A percentile compares a stretch with the other conserved stretches of the same genome.
phyloP scores from a whole-genome alignment of 2,113 vertebrate genomes.

The Vanacampus margaritifer region DNA sequence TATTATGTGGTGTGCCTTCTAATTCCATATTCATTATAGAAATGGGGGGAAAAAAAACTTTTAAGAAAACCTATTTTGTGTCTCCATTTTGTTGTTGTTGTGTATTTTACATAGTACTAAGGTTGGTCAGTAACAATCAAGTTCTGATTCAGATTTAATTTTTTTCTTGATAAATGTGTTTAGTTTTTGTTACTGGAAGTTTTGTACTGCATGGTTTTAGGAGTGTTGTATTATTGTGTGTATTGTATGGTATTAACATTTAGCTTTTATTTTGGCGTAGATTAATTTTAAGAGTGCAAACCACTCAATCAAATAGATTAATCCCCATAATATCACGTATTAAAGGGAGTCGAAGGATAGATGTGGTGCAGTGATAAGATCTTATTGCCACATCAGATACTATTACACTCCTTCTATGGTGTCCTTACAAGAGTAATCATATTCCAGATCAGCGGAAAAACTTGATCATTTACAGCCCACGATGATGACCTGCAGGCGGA shows the following conservation, averaged over 20 bases:
- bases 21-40: conserved; percentile 15
- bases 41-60: conserved; percentile 9
- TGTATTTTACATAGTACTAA: too few relatives aligned
- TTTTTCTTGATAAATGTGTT: too few relatives aligned
- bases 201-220: too few relatives aligned
- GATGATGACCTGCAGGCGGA: conserved; percentile 17
- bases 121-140: too few relatives aligned
- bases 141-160: too few relatives aligned
- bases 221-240: too few relatives aligned
- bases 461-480: conserved; percentile 21
- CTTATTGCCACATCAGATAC: conserved; percentile 35
- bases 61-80: background rate
- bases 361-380: conserved; percentile 48
- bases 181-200: too few relatives aligned
- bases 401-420: conserved; percentile 1
- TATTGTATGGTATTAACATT: too few relatives aligned
- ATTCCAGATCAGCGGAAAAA: conserved; percentile 42
- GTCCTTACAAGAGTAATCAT: conserved; percentile 40
- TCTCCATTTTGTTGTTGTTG: background rate
- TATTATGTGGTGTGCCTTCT: conserved; percentile 27
- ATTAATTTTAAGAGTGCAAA: background rate
- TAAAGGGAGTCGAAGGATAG: conserved; percentile 36
- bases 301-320: background rate
- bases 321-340: conserved; percentile 17
- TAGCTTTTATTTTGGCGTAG: too few relatives aligned